Conservation (phyloP, 2,888 invertebrate species). For the Drosophila sordidula region DNA sequence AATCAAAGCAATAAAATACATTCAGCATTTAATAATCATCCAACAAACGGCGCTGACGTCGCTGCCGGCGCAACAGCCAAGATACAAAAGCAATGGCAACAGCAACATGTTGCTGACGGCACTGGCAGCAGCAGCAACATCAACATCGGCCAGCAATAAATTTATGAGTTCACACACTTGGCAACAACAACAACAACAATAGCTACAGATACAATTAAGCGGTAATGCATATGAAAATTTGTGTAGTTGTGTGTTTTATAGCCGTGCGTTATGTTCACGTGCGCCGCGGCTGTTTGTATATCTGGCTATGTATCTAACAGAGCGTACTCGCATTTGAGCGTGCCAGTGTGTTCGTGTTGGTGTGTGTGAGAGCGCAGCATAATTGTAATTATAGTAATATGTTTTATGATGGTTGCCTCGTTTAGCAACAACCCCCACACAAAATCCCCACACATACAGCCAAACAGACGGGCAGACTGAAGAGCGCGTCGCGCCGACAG, state of each 20-base stretch:
- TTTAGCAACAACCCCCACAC: slow-evolving; percentile 79
- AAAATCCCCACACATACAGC: slow-evolving; percentile 44
- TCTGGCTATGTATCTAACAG: slow-evolving; percentile 31
- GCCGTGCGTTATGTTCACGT: slow-evolving; percentile 77
- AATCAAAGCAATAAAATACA: slow-evolving; percentile 78
- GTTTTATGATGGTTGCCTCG: slow-evolving; percentile 82
- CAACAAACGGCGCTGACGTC: slow-evolving; percentile 43
- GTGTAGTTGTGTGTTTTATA: slow-evolving; percentile 65
- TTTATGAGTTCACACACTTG: slow-evolving; percentile 73
- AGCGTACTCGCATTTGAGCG: slow-evolving; percentile 16
- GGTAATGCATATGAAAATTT: slow-evolving; percentile 79
- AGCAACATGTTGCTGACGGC: slow-evolving; percentile 38
- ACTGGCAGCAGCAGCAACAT: slow-evolving; percentile 20
- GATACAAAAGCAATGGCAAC: slow-evolving; percentile 22
- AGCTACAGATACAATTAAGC: slow-evolving; percentile 70
- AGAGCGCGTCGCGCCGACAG: slow-evolving; percentile 47
- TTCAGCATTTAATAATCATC: slow-evolving; percentile 79
- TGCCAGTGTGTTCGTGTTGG: slow-evolving; percentile 25
- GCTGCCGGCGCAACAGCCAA: slow-evolving; percentile 29
- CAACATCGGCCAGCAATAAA: slow-evolving; percentile 51
- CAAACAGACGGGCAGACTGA: slow-evolving; percentile 36
- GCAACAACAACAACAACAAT: slow-evolving; percentile 37
- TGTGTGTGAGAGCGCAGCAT: slow-evolving; percentile 64
- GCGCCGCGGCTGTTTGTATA: slow-evolving; percentile 67
- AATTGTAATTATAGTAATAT: slow-evolving; percentile 84